Base-by-base conservation (phyloP, 2,888 invertebrate genomes). In the Lepidocyrtinus sp. region DNA sequence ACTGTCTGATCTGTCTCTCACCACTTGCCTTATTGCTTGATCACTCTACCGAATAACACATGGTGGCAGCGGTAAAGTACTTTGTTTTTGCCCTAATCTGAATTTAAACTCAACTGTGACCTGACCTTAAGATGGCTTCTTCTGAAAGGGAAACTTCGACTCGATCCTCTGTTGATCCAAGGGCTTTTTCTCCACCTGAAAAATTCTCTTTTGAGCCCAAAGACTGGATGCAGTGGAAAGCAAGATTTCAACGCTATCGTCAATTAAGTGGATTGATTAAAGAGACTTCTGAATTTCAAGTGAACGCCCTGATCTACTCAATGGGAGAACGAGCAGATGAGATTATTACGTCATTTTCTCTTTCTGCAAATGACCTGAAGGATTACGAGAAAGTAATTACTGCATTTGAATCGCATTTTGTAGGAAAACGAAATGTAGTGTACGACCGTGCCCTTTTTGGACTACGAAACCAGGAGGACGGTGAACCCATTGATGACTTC, bases 391-490 rank as follows among this genome's bases (percentile, higher is more conserved):
- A 59, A 15, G 59, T 70, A 1, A 1, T 15, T 9, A 5, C 22
- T 12, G 59, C 59, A 1, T 61, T 70, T 17, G 70, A 70, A n/a
- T 2, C 1, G 19, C 24, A 50, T 22, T 70, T 55, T 45, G n/a
- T 27, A 0, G 62, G 73, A 26, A 17, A 72, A 64, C 2, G 36
- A 2, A 61, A 72, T 19, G 25, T 62, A 1, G 76, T 84, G 26
- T 85, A 74, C 59, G 85, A 85, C 68, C 62, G 84, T 1, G 84
- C 84, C 2, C 73, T 68, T 46, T 84, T 83, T 55, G 81, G 82
- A 27, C 25, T 62, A 1, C 25, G 84, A 45, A 9, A 45, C 0
- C 84, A 85, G 65, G 12, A 50, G 3, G 69, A 72, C 1, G 76
- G 77, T 1, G 83, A 83, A 67, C 15, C 78, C 0, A 69, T 83